Evolutionary conservation across 2,888 invertebrate genomes (phyloP), one percentile per base, ranked within the genome.

Genomic region (Zele albiditarsus): DNA sequence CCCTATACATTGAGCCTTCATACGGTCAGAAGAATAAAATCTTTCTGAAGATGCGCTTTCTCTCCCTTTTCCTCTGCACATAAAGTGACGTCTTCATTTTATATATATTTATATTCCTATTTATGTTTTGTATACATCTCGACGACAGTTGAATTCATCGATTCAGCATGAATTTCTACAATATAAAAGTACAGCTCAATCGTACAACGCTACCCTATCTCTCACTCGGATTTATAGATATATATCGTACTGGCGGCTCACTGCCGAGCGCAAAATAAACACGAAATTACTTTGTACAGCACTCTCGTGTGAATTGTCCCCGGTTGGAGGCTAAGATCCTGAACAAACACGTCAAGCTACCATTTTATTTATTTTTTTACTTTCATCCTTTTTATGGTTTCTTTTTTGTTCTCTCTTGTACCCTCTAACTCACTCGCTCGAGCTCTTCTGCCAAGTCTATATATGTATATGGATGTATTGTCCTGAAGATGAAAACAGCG

Each of bases 241-340:
- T 28, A 14, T 42, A 38, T 42, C 8, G 20, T 73, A 79, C 76
- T 74, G 74, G 75, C 76, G 79, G 77, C 78, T 79, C 78, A 79
- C 79, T 80, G 73, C 76, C 67, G 71, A 78, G 78, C 78, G 79
- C 78, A 77, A 79, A 77, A 77, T 77, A 82, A 82, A 82, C 79
- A 82, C 77, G 65, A 81, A 82, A 81, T 82, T 79, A 80, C 80
- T 81, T 80, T 81, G 77, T 80, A 78, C 78, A 77, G 70, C 76
- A 71, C 76, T 49, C 76, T 74, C 71, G 75, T 76, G 77, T 76
- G 79, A 79, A 80, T 79, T 79, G 80, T 80, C 75, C 77, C 72
- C 72, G 62, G 72, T 67, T 65, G 73, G 68, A 31, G 74, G 76
- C 75, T 78, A 77, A 79, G 79, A 79, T 79, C 80, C 80, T 80